Evolutionary conservation across 1,140 invertebrate genomes (phyloP).

Genomic region (Carposina sasakii): DNA sequence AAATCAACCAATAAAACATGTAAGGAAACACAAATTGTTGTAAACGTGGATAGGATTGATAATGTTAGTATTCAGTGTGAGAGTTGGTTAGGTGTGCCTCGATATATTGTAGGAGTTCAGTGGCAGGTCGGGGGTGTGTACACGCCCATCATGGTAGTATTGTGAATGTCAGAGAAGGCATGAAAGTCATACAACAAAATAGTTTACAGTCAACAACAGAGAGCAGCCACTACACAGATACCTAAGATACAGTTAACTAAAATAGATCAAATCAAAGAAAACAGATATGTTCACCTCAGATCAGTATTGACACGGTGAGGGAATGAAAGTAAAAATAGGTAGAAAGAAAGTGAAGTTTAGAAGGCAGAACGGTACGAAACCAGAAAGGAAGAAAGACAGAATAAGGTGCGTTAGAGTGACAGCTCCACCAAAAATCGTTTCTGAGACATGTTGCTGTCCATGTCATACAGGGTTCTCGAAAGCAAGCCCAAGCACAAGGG

Average conservation of each 20-base stretch:
- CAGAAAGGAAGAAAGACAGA: neutral
- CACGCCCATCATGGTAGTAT: conserved; percentile 66
- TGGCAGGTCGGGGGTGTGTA: conserved; percentile 65
- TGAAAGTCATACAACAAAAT: conserved; percentile 70
- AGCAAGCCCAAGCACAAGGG: conserved; percentile 68
- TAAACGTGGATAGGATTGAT: no score
- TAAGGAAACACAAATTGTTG: no score
- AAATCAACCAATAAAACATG: no score
- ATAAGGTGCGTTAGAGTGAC: conserved; percentile 45
- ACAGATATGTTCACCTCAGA: conserved; percentile 34
- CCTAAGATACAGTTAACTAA: conserved; percentile 64
- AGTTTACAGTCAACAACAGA: conserved; percentile 70
- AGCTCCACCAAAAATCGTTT: conserved; percentile 30
- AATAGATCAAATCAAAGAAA: conserved; percentile 47
- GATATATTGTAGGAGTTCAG: conserved; percentile 68
- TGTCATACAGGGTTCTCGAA: conserved; percentile 45
- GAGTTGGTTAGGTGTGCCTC: conserved; percentile 65
- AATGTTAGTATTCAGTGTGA: conserved; percentile 69
- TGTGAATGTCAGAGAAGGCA: conserved; percentile 71
- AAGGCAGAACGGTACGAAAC: no score
- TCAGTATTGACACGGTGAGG: neutral
- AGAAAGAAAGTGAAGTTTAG: neutral
- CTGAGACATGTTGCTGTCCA: conserved; percentile 34
- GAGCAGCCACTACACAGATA: conserved; percentile 72
- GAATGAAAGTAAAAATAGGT: neutral